These are phyloP conservation scores for Epinotia brunnichana DNA, from an alignment of 2,888 invertebrate species.

Conservation along the genomic window DNA sequence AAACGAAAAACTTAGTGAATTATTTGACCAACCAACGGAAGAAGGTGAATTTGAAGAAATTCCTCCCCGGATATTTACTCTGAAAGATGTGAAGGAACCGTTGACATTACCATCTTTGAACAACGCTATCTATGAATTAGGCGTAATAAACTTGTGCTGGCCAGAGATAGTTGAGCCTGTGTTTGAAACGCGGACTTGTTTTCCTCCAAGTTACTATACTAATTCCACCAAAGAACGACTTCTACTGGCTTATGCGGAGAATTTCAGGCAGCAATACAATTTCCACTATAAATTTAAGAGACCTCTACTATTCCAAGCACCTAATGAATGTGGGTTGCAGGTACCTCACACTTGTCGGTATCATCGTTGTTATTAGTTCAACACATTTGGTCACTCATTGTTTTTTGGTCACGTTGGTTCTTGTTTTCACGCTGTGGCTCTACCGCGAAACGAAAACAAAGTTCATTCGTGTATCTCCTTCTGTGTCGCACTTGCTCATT, in stretches of 20 bases:
- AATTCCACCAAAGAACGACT: constrained; percentile 88
- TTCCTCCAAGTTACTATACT: constrained; percentile 86
- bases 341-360: constrained; percentile 68
- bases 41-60: constrained; percentile 67
- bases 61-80: constrained; percentile 68
- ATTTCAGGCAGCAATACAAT: constrained; percentile 89
- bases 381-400: not conserved
- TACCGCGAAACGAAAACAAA: no score
- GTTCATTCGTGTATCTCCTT: no score
- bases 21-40: constrained; percentile 65
- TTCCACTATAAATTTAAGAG: constrained; percentile 84
- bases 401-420: not conserved
- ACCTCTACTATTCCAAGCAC: constrained; percentile 87
- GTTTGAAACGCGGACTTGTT: constrained; percentile 84
- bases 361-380: not conserved
- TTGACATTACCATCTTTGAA: constrained; percentile 82
- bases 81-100: constrained; percentile 64
- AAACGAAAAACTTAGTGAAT: constrained; percentile 69
- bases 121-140: constrained; percentile 84
- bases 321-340: constrained; percentile 91
- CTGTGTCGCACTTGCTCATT: no score
- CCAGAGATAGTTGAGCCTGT: constrained; percentile 82
- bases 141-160: constrained; percentile 86
- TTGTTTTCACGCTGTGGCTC: no score
- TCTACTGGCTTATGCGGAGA: constrained; percentile 89